phyloP scores from a whole-genome alignment of 2,113 vertebrate genomes.

The Sus scrofa region DNA sequence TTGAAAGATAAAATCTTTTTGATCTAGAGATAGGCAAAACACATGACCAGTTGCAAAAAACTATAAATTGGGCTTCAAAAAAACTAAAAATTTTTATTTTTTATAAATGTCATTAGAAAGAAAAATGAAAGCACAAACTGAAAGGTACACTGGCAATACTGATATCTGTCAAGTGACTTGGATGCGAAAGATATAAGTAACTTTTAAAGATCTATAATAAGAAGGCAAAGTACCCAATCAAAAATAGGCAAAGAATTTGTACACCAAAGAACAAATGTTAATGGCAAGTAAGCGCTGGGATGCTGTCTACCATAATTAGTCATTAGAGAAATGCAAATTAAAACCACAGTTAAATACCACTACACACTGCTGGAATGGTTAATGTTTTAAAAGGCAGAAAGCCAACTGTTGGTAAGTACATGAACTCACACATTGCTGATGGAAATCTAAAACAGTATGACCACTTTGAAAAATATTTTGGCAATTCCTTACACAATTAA shows the following conservation, averaged over 20 bases:
- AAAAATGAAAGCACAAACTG: not conserved
- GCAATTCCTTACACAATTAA: not conserved
- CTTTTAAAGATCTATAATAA: conserved; percentile 16
- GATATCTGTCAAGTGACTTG: not conserved
- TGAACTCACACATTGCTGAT: not conserved
- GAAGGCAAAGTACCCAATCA: conserved; percentile 6
- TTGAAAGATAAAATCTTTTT: not conserved
- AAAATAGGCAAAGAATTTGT: conserved; percentile 48
- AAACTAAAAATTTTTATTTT: not conserved
- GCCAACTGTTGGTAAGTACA: not conserved
- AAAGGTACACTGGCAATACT: not conserved
- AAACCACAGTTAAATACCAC: conserved; percentile 25
- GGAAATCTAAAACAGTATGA: not conserved
- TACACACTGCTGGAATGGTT: not conserved
- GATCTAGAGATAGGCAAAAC: not conserved
- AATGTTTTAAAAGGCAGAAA: not conserved
- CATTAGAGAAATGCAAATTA: conserved; percentile 59
- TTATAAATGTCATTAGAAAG: not conserved
- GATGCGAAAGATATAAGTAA: not conserved
- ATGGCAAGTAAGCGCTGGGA: conserved; percentile 23
- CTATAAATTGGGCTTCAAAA: not conserved
- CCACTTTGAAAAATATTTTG: not conserved
- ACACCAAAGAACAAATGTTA: conserved; percentile 52
- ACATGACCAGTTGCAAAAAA: not conserved
- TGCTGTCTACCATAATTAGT: conserved; percentile 52